Base-by-base conservation (phyloP, 1,140 invertebrate species). In the Drosophila tropicalis region DNA sequence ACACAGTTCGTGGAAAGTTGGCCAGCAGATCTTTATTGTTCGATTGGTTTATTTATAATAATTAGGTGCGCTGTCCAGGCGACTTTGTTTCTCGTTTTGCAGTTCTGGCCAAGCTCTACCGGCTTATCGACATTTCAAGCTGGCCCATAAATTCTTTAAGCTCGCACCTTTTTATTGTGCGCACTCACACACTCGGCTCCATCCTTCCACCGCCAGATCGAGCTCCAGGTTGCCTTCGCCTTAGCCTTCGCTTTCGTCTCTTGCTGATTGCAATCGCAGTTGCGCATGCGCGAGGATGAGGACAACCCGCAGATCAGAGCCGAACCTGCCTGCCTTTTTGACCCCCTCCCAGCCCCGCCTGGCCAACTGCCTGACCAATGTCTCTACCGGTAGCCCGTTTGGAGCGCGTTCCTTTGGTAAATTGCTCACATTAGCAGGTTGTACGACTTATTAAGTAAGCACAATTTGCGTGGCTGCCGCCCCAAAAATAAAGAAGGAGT, bases 21-120 rank as follows among this genome's bases (percentile, higher is more conserved):
- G 68, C 61, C 69, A 72, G 57, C 86, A 89, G 90, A 91, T 91
- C 86, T 91, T 91, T 91, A 91, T 91, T 91, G 86, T 89, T 81
- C 86, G 90, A 91, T 91, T 91, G 90, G 90, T 91, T 91, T 91
- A 91, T 91, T 91, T 91, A 91, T 91, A 91, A 91, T 91, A 91
- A 91, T 91, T 91, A 91, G 90, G 90, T 91, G 86, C 85, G 76
- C 90, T 89, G 79, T 85, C 79, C 81, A 74, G 62, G 69, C 72
- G 73, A 79, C 66, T 81, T 76, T 83, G 75, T 72, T 67, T 70
- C 72, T 58, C 69, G 58, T 57, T 56, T 56, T n/a, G n/a, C 19
- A 19, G 40, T 60, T 68, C 62, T 67, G 47, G 22, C 44, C 25
- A 12, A 3, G 17, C 44, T 51, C 17, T 51, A 22, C 25, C 25